Base-by-base conservation (phyloP, 2,888 invertebrate genomes). In the Aporophyla nigra region DNA sequence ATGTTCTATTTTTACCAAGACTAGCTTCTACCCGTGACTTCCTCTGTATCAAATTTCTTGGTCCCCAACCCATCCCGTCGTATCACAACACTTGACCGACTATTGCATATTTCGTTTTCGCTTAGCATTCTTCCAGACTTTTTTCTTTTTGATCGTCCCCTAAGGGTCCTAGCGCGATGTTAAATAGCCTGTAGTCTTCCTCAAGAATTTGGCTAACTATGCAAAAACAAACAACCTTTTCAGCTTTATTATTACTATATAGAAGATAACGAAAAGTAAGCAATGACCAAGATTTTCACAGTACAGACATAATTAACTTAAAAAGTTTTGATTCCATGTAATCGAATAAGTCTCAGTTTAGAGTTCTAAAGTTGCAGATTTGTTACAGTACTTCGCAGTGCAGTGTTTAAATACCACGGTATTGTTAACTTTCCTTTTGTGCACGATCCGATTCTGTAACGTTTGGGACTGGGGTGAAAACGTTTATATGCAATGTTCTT, bases 321-420 rank as follows among this genome's bases (percentile, higher is more conserved):
- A 76, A 71, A 77, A 76, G 43, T 77, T 77, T 63, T 43, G 56
- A 63, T 63, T 14, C 54, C 43, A 14, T 51, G 54, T 78, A 61
- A 78, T 66, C 72, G 43, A 78, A 78, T 66, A 49, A 61, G 65
- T 63, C 78, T 78, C 49, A 59, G 49, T 61, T 78, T 62, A 46
- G n/a, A 53, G 53, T 63, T 68, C 58, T 12, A 58, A 56, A 78
- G 51, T 74, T 58, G 24, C 19, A 78, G 62, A 62, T 61, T 73
- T 73, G 78, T 61, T 49, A 27, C 43, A 14, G n/a, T 65, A 33
- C 58, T 65, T 63, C 27, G 43, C 3, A 73, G 10, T 43, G 56
- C 49, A 14, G 63, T 59, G n/a, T 59, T 68, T 63, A 65, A 79
- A 79, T 68, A 63, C 53, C 58, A 27, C 4, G 61, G 58, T 63